These are phyloP conservation scores for Cheumatopsyche charites DNA, from an alignment of 1,140 invertebrate genomes.

Conservation along the genomic window DNA sequence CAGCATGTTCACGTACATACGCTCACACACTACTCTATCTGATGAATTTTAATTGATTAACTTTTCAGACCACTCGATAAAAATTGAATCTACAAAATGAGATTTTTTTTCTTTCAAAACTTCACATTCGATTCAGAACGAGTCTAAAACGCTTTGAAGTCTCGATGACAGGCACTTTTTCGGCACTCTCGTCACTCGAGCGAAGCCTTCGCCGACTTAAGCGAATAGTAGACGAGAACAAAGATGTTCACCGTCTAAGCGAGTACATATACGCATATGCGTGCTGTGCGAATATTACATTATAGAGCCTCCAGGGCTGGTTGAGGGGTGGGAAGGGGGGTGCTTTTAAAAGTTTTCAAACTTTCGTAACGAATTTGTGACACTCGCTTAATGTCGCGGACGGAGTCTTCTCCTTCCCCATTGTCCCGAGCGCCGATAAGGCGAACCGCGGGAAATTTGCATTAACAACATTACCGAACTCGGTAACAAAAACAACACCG, in stretches of 20 bases:
- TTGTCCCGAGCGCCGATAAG: not conserved
- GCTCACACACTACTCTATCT: no score
- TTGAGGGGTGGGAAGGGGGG: not conserved
- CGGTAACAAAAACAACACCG: constrained; percentile 12
- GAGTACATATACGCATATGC: no score
- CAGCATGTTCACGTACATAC: no score
- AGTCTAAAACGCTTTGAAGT: no score
- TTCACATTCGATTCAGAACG: no score
- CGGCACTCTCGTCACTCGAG: not conserved
- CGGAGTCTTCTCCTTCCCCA: not conserved
- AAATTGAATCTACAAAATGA: no score
- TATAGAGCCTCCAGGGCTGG: not conserved
- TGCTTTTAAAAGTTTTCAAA: constrained; percentile 28
- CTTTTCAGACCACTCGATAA: no score
- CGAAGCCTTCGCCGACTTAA: constrained; percentile 21
- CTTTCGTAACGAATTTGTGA: constrained; percentile 24
- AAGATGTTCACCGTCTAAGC: no score
- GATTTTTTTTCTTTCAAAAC: no score
- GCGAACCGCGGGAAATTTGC: constrained; percentile 11
- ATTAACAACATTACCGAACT: constrained; percentile 18
- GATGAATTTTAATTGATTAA: no score
- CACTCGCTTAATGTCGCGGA: constrained; percentile 4
- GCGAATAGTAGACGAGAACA: no score
- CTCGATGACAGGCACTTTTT: constrained; percentile 26
- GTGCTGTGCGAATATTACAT: not conserved